Evolutionary conservation across 2,888 invertebrate genomes (phyloP).

Genomic region (Hemithea aestivaria): DNA sequence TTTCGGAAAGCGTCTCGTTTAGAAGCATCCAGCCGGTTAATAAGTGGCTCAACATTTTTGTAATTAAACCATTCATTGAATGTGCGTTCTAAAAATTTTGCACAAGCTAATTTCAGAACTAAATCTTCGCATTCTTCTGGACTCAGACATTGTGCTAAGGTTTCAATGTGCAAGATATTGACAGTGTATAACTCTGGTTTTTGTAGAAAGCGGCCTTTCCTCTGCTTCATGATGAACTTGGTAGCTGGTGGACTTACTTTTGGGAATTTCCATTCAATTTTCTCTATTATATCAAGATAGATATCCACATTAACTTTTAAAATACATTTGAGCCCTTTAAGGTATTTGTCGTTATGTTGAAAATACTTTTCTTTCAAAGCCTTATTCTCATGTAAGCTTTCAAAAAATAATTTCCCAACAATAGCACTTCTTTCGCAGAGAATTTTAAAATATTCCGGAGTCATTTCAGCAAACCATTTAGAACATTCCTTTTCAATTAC

Average conservation of each 20-base stretch:
- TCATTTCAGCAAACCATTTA: conserved; percentile 32
- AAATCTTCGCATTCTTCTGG: conserved; percentile 44
- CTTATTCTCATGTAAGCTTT: conserved; percentile 33
- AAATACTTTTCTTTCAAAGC: conserved; percentile 1
- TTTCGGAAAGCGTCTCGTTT: conserved; percentile 43
- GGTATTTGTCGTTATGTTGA: conserved; percentile 30
- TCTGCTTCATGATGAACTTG: conserved; percentile 39
- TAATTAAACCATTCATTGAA: conserved; percentile 38
- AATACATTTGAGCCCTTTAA: conserved; percentile 37
- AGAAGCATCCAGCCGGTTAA: conserved; percentile 38
- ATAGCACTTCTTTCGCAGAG: conserved; percentile 45
- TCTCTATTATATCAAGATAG: conserved; percentile 47
- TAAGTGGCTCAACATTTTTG: conserved; percentile 43
- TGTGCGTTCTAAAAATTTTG: conserved; percentile 35
- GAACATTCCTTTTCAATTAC: conserved; percentile 37
- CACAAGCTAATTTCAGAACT: conserved; percentile 39
- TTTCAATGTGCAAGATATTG: conserved; percentile 40
- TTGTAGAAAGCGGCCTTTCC: conserved; percentile 38
- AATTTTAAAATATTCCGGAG: conserved; percentile 41
- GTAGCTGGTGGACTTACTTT: conserved; percentile 36
- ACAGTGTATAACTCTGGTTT: conserved; percentile 49
- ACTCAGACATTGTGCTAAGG: conserved; percentile 39
- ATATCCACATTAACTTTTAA: conserved; percentile 41
- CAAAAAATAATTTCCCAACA: conserved; percentile 44
- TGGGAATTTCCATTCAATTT: conserved; percentile 15